Conservation (phyloP, 2,113 vertebrate genomes). For the Ahaetulla prasina region DNA sequence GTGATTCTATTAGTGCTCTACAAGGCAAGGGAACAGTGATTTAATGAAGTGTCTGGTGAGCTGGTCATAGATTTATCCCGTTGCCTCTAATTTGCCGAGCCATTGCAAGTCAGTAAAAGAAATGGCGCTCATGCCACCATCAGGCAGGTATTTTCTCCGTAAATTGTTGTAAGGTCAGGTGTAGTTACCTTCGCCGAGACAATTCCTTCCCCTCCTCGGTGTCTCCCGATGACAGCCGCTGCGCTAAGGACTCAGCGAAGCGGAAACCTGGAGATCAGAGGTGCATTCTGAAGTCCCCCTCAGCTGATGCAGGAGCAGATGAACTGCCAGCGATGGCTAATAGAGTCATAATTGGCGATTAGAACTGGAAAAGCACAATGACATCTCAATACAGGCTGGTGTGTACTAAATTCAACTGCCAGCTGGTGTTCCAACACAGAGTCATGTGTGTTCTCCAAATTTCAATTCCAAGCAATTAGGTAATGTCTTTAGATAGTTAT, state of each 20-base stretch:
- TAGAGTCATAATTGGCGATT: conserved; percentile 99
- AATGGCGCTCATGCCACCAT: conserved; percentile 69
- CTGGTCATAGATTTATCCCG: conserved; percentile 83
- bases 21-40: conserved; percentile 87
- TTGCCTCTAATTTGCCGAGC: conserved; percentile 78
- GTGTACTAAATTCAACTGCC: conserved; percentile 64
- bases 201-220: conserved; percentile 65
- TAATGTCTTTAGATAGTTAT: neutral
- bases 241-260: conserved; percentile 71
- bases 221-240: conserved; percentile 78
- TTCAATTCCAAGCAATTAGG: conserved; percentile 41
- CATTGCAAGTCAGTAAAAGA: conserved; percentile 58
- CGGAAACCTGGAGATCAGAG: conserved; percentile 82
- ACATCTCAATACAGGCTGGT: conserved; percentile 79
- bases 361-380: conserved; percentile 79
- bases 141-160: conserved; percentile 80
- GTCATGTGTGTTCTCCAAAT: conserved; percentile 32
- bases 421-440: conserved; percentile 60
- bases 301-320: conserved; percentile 82
- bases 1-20: conserved; percentile 88
- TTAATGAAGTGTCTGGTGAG: conserved; percentile 98
- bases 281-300: conserved; percentile 76
- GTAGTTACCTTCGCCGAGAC: conserved; percentile 73
- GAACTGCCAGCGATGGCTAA: conserved; percentile 95
- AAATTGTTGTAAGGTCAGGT: conserved; percentile 87